Evolutionary conservation across 2,888 invertebrate genomes (phyloP).

Genomic region (Chorisops tibialis): DNA sequence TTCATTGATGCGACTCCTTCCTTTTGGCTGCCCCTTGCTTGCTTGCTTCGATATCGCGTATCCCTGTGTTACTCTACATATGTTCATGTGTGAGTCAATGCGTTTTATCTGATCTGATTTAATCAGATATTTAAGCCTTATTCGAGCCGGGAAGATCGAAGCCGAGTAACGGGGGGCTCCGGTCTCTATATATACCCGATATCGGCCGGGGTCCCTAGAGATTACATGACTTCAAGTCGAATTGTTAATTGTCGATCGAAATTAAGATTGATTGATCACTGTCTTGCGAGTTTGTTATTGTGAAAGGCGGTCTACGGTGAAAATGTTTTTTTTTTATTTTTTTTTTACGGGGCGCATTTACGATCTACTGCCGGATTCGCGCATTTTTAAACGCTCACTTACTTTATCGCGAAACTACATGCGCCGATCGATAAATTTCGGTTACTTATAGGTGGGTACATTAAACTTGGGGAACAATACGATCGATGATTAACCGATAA

Average conservation of each 20-base stretch:
- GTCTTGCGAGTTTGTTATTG: constrained; percentile 17
- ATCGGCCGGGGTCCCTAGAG: constrained; percentile 3
- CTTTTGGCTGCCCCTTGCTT: constrained; percentile 6
- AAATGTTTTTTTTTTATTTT: no score
- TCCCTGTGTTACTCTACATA: constrained; percentile 31
- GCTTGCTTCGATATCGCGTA: constrained; percentile 9
- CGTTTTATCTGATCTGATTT: constrained; percentile 31
- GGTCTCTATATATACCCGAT: not conserved
- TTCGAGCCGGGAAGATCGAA: constrained; percentile 13
- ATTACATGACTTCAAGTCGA: constrained; percentile 30
- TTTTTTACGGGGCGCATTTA: constrained; percentile 1
- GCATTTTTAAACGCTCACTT: not conserved
- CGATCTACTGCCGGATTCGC: constrained; percentile 23
- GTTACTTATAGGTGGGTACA: constrained; percentile 4
- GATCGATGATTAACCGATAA: constrained; percentile 22
- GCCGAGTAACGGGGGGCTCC: constrained; percentile 8
- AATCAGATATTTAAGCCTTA: constrained; percentile 29
- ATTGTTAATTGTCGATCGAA: constrained; percentile 33
- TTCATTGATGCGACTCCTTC: constrained; percentile 20
- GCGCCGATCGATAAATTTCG: constrained; percentile 6
- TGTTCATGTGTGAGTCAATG: constrained; percentile 32
- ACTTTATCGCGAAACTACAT: not conserved
- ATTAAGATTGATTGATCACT: constrained; percentile 34
- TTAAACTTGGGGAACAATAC: constrained; percentile 20
- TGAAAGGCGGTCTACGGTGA: not conserved